Evolutionary conservation across 2,888 invertebrate genomes (phyloP), one percentile per base, ranked within the genome.

Genomic region (Macrophya alboannulata): DNA sequence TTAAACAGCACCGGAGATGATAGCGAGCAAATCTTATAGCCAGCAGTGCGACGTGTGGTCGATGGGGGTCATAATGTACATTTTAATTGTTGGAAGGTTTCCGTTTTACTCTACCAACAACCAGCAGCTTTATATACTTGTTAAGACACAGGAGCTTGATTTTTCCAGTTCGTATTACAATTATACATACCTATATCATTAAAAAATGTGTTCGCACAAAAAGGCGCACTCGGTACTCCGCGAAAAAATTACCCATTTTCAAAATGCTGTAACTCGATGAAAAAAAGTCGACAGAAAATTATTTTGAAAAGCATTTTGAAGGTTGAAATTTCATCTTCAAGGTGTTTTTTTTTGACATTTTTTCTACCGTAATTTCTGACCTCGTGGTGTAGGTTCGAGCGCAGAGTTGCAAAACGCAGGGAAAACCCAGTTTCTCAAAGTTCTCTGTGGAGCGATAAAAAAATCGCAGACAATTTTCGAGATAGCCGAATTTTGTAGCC

Each of bases 41-140:
- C 95, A 95, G 88, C 94, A 95, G 87, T 95, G 95, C 90, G 95
- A 95, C 89, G 94, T 95, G 15, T 95, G 95, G 95, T 94, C 95
- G 0, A 93, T 95, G 90, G 95, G 95, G 12, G 93, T 95, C 37
- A 95, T 95, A 84, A 93, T 95, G 91, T 95, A 94, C 90, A 91
- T 94, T 81, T 89, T 95, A 91, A 90, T 94, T 89, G 90, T 91
- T 48, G 94, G 93, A 21, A 89, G 88, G 51, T 92, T 91, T 87
- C 94, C 94, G 1, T 94, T 94, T 87, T 89, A 87, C 62, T 90
- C 92, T 4, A 87, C 84, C 9, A 90, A 90, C 71, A 92, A 94
- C 79, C 88, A 90, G 51, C 90, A 92, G 51, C 84, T 94, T 48
- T 89, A 89, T 10, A 83, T 88, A n/a, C 87, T 90, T 86, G 94